phyloP scores from a whole-genome alignment of 2,888 invertebrate genomes.

The Mantis religiosa region DNA sequence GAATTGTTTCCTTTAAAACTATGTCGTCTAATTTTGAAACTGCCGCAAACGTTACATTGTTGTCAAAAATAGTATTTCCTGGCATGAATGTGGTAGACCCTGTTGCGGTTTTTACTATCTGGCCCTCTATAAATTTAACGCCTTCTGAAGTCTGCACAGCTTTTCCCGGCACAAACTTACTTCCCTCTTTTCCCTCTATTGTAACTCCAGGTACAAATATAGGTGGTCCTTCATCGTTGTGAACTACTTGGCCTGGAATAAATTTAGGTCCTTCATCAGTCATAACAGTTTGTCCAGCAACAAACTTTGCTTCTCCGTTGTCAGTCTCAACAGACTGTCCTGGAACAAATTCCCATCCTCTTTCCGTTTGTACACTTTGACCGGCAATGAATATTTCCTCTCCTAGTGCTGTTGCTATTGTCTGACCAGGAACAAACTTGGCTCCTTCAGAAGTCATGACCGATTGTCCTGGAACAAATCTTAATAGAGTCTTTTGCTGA shows the following conservation, averaged over 20 bases:
- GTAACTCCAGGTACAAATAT: constrained; percentile 58
- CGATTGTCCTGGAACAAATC: constrained; percentile 59
- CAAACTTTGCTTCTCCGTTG: constrained; percentile 53
- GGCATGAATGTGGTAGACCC: constrained; percentile 59
- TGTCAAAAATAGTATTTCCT: constrained; percentile 53
- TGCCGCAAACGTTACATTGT: constrained; percentile 51
- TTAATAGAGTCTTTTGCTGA: constrained; percentile 33
- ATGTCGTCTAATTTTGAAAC: constrained; percentile 57
- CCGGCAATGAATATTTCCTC: constrained; percentile 59
- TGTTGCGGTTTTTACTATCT: constrained; percentile 55
- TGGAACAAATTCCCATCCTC: constrained; percentile 60
- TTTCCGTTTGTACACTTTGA: constrained; percentile 53
- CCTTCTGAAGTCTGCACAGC: constrained; percentile 60
- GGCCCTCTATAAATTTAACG: constrained; percentile 62
- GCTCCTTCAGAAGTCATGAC: constrained; percentile 51
- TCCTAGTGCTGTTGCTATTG: constrained; percentile 49
- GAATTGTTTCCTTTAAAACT: constrained; percentile 51
- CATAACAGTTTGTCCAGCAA: constrained; percentile 61
- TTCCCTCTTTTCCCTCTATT: constrained; percentile 45
- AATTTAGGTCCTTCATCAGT: constrained; percentile 61
- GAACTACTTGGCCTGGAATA: constrained; percentile 60
- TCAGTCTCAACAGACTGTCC: constrained; percentile 59
- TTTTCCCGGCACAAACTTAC: constrained; percentile 58
- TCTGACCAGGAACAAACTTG: constrained; percentile 58
- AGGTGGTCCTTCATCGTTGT: constrained; percentile 49